Conservation (phyloP, 2,888 invertebrate genomes). For the Nephrotoma flavescens region DNA sequence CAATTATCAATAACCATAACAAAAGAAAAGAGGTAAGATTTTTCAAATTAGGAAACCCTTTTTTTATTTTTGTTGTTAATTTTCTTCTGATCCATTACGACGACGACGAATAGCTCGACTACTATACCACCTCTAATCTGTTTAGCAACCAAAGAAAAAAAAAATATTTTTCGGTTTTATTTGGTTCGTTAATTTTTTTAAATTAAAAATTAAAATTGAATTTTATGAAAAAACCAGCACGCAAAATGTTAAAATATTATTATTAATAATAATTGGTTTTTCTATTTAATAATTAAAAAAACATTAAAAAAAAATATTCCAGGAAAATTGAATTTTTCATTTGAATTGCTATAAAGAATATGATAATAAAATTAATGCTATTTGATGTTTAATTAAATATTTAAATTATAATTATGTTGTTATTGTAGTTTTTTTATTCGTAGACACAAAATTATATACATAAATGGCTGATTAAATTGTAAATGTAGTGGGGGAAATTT, state of each 20-base stretch:
- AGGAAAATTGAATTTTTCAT: background rate
- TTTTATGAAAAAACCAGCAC: background rate
- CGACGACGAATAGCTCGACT: background rate
- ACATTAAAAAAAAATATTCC: background rate
- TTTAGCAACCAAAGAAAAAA: background rate
- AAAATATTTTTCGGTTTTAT: background rate
- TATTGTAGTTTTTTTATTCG: background rate
- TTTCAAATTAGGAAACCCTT: background rate
- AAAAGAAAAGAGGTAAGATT: background rate
- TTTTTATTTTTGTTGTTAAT: background rate
- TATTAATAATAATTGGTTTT: background rate
- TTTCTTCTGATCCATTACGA: background rate
- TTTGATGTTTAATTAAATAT: background rate
- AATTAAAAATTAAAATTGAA: background rate
- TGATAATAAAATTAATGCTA: background rate
- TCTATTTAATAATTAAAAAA: background rate
- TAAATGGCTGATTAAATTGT: background rate
- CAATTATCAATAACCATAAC: background rate
- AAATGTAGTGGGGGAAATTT: background rate
- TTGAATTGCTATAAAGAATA: background rate
- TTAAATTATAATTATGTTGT: background rate
- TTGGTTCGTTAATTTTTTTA: background rate
- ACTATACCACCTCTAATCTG: background rate
- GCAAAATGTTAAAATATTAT: background rate
- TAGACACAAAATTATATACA: background rate